Evolutionary conservation across 2,113 vertebrate genomes (phyloP).

Genomic region (Entelurus aequoreus): DNA sequence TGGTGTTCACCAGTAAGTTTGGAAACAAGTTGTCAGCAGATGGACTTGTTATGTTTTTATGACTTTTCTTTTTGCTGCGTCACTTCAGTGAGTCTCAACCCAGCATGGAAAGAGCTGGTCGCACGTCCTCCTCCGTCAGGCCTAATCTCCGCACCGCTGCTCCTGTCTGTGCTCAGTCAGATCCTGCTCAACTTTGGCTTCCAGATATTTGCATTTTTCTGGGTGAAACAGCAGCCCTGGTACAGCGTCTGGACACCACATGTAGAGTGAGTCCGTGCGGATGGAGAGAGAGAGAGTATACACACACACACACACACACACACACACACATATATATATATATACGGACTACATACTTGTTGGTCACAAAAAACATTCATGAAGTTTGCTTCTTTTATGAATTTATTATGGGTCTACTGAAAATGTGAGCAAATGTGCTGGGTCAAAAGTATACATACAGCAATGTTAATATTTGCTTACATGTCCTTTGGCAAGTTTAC

Average conservation of each 20-base stretch:
- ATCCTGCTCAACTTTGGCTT: conserved; percentile 90
- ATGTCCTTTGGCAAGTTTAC: too few species aligned
- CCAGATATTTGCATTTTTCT: conserved; percentile 84
- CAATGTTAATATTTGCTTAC: too few species aligned
- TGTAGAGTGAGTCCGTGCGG: conserved; percentile 77
- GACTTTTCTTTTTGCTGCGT: neutral
- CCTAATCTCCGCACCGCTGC: conserved; percentile 88
- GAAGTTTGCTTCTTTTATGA: too few species aligned
- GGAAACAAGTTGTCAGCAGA: neutral
- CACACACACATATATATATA: too few species aligned
- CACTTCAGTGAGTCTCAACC: conserved; percentile 90
- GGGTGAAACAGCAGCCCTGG: conserved; percentile 84
- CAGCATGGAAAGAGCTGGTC: conserved; percentile 92
- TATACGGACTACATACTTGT: too few species aligned
- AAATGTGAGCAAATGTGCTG: too few species aligned
- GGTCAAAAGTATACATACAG: too few species aligned
- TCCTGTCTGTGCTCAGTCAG: conserved; percentile 92
- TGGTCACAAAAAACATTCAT: too few species aligned
- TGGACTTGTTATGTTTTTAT: neutral
- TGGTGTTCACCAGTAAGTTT: conserved; percentile 97
- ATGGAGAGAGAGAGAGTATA: too few species aligned
- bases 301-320: too few species aligned
- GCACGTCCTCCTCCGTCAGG: conserved; percentile 86
- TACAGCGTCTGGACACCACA: conserved; percentile 74
- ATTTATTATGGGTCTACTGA: too few species aligned